Evolutionary conservation across 2,797 vertebrate species (phyloP).

Genomic region (Gambelia wislizenii): DNA sequence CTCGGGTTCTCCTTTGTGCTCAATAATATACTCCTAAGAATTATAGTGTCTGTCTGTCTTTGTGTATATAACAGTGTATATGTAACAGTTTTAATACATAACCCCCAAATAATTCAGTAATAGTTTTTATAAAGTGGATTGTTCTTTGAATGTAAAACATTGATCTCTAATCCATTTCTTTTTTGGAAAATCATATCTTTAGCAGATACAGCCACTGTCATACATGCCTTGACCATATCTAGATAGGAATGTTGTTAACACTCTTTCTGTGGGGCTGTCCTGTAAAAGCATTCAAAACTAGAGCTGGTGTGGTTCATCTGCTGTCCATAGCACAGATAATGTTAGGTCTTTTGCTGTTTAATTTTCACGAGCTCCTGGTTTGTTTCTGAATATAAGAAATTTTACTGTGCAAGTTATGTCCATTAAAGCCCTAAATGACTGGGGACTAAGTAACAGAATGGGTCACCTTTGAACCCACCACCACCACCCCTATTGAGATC

Average conservation of each 20-base stretch:
- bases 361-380: no score
- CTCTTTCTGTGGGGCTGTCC: no score
- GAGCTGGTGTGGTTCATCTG: no score
- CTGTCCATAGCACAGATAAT: no score
- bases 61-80: no score
- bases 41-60: not conserved
- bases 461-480: not conserved
- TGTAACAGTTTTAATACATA: not conserved
- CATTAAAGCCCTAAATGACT: not conserved
- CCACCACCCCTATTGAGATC: not conserved
- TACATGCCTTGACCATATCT: no score
- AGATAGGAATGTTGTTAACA: no score
- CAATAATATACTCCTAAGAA: not conserved
- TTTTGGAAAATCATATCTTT: not conserved
- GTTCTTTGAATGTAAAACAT: not conserved
- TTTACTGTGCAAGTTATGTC: not conserved
- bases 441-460: not conserved
- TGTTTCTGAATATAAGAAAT: not conserved
- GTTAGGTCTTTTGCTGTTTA: no score
- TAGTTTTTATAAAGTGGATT: not conserved
- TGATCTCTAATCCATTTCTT: not conserved
- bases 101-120: not conserved
- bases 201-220: not conserved
- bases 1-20: not conserved
- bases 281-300: no score